Base-by-base conservation (phyloP, 2,113 vertebrate genomes). In the Misgurnus mizolepis region DNA sequence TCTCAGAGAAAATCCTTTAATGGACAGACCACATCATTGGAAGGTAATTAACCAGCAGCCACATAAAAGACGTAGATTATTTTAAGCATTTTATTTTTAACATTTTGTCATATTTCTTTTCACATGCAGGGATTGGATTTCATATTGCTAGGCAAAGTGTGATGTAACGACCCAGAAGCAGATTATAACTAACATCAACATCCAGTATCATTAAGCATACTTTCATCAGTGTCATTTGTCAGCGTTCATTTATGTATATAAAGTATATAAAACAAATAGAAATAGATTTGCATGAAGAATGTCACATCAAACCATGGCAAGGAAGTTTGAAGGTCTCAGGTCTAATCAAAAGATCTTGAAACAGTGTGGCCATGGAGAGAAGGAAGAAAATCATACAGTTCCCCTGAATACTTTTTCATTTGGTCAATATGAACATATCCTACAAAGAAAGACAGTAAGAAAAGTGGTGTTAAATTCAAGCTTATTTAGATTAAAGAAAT, bases 361-460 rank as follows among this genome's bases (percentile, higher is more conserved):
- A 78, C 79, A 3, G 79, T 87, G 66, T 79, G 90, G 6, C 15
- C 85, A 17, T 85, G 76, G 81, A 77, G 77, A 41, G 11, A 55
- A 0, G 85, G 86, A 78, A 69, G 40, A 73, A 89, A 84, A 80
- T 93, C 91, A 22, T 79, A 67, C 62, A 93, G 79, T 76, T 88
- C 83, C 5, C 89, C 91, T 11, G 85, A 83, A 82, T 90, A 93
- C 82, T 81, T 91, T 58, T 73, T 86, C 68, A 93, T 85, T 49
- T 81, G 76, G 22, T 90, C 85, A 69, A 89, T 86, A 69, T 81
- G 85, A 77, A 90, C 15, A 41, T 88, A 89, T 1, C 84, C 93
- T 92, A 78, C 14, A 67, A 64, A 80, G 27, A 47, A 61, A 78
- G 65, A 18, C 55, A 47, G 9, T 4, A 67, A 1, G 47, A 67